Conservation (phyloP, 2,888 invertebrate genomes). For the Lymantria monacha region DNA sequence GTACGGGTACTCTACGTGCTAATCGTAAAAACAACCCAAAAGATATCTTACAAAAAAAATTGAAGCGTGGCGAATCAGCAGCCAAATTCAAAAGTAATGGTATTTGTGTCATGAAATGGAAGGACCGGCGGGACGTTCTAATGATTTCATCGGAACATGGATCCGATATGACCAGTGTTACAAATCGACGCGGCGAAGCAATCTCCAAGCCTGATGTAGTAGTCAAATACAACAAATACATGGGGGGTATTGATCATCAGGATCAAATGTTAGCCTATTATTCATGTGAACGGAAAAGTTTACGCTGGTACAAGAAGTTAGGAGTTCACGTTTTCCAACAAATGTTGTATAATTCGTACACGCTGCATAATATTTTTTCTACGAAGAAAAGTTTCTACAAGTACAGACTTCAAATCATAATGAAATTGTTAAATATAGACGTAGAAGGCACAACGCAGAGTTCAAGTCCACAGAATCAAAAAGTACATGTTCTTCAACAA, state of each 20-base stretch:
- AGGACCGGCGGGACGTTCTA: slow-evolving; percentile 9
- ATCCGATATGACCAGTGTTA: neutral
- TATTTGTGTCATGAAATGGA: slow-evolving; percentile 15
- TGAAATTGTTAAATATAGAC: no score
- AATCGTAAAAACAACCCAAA: slow-evolving; percentile 17
- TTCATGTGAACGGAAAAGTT: slow-evolving; percentile 8
- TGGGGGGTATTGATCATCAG: slow-evolving; percentile 14
- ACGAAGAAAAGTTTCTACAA: no score
- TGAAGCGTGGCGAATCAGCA: no score
- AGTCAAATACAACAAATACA: slow-evolving; percentile 13
- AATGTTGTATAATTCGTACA: no score
- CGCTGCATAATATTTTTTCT: no score
- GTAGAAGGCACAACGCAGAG: no score
- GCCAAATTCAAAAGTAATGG: slow-evolving; percentile 10
- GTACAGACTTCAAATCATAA: no score
- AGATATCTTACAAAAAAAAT: slow-evolving; percentile 11
- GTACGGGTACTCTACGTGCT: slow-evolving; percentile 11
- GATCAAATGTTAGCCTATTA: slow-evolving; percentile 18
- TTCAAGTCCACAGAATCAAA: no score
- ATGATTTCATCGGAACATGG: slow-evolving; percentile 10
- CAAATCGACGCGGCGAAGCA: neutral
- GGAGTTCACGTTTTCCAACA: no score
- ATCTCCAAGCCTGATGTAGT: slow-evolving; percentile 15
- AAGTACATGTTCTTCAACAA: no score
- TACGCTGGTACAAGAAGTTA: slow-evolving; percentile 14